Conservation (phyloP, 1,140 invertebrate genomes). For the Temnothorax curvispinosus region DNA sequence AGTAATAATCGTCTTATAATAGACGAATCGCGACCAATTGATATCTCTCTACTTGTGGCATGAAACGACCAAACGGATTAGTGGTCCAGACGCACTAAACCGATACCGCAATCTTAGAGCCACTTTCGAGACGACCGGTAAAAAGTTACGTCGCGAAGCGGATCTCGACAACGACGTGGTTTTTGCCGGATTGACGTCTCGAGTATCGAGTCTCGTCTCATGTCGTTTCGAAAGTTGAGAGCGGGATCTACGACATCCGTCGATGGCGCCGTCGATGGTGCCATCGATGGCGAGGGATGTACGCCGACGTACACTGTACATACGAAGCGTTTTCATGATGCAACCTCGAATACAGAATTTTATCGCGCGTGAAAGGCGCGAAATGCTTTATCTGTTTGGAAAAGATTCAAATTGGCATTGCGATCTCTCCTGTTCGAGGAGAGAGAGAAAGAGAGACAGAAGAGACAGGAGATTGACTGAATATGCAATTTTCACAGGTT, state of each 20-base stretch:
- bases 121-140: neutral
- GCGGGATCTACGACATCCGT: constrained; percentile 57
- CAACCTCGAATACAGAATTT: constrained; percentile 46
- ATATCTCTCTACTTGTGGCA: neutral
- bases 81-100: neutral
- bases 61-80: constrained; percentile 14
- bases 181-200: constrained; percentile 63
- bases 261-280: constrained; percentile 56
- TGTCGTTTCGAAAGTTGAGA: constrained; percentile 61
- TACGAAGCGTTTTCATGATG: constrained; percentile 48
- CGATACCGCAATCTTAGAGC: constrained; percentile 22
- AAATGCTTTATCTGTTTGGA: constrained; percentile 38
- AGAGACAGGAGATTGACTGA: neutral
- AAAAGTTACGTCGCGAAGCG: constrained; percentile 57
- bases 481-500: constrained; percentile 21
- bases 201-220: constrained; percentile 61
- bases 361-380: constrained; percentile 51
- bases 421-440: constrained; percentile 6
- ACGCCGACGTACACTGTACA: constrained; percentile 55
- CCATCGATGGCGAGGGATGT: constrained; percentile 32
- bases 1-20: neutral
- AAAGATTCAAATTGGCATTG: constrained; percentile 51
- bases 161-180: constrained; percentile 52
- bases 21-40: neutral
- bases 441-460: neutral